phyloP scores from a whole-genome alignment of 2,113 vertebrate species.

The Eubucco bourcierii region DNA sequence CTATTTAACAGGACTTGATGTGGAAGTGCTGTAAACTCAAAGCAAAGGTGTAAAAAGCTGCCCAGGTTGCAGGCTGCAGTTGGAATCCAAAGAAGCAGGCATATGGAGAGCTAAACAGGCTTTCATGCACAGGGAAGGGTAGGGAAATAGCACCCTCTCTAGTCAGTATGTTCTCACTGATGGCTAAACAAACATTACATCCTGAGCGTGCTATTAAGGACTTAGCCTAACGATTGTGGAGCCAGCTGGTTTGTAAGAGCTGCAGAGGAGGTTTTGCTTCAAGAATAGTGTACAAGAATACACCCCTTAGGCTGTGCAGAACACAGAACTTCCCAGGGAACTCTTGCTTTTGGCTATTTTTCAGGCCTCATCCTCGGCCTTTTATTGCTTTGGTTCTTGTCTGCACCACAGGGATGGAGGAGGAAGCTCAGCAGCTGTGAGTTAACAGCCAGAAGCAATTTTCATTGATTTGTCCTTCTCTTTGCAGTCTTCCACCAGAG shows the following conservation, averaged over 20 bases:
- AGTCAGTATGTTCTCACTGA: background rate
- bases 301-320: background rate
- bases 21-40: background rate
- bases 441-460: conserved; percentile 33
- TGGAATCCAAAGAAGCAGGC: background rate
- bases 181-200: background rate
- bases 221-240: background rate
- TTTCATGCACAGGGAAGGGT: background rate
- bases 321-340: background rate
- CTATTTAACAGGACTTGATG: background rate
- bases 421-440: background rate
- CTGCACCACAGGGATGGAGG: background rate
- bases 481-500: background rate
- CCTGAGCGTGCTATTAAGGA: background rate
- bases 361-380: background rate
- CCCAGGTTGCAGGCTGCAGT: background rate
- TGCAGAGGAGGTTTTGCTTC: background rate
- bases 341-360: background rate
- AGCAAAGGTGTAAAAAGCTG: background rate
- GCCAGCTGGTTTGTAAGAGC: background rate
- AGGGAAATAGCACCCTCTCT: background rate
- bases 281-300: background rate
- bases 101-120: background rate
- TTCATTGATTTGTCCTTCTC: conserved; percentile 53
- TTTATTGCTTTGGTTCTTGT: conserved; percentile 21